Evolutionary conservation across 2,888 invertebrate genomes (phyloP).

Genomic region (Myopa testacea): DNA sequence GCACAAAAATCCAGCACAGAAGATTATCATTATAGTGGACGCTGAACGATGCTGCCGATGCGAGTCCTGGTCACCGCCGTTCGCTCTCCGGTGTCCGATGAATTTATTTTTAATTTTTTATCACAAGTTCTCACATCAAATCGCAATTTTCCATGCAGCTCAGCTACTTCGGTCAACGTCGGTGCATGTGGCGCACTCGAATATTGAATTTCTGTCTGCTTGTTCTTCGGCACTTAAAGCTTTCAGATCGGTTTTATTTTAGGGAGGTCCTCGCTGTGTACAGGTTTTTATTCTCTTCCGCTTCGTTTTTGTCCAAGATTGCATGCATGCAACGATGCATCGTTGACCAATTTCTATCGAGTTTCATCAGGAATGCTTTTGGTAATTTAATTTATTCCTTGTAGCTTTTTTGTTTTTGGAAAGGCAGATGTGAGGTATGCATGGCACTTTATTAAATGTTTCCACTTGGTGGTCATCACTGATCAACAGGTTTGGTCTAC

Average conservation of each 20-base stretch:
- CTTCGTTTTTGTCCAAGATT: neutral
- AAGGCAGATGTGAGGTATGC: neutral
- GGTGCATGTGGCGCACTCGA: conserved; percentile 39
- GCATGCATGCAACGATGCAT: conserved; percentile 41
- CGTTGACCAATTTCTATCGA: conserved; percentile 52
- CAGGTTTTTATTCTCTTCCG: conserved; percentile 1
- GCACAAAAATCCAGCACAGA: neutral
- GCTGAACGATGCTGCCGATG: neutral
- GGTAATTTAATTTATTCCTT: conserved; percentile 49
- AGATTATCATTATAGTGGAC: conserved; percentile 2
- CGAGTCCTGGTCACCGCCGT: neutral
- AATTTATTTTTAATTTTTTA: conserved; percentile 37
- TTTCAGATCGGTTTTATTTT: conserved; percentile 7
- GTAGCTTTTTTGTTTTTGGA: neutral
- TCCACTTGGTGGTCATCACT: neutral
- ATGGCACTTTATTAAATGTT: conserved; percentile 4
- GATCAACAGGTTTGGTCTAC: neutral
- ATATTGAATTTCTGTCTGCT: conserved; percentile 39
- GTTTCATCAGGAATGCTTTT: conserved; percentile 50
- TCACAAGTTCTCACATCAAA: conserved; percentile 35
- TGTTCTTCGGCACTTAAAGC: conserved; percentile 9
- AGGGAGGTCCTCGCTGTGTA: conserved; percentile 27
- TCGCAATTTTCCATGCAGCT: conserved; percentile 26
- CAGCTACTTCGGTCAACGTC: conserved; percentile 1
- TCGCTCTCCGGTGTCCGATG: conserved; percentile 2